phyloP scores from a whole-genome alignment of 2,888 invertebrate species.

The Cloeon dipterum region DNA sequence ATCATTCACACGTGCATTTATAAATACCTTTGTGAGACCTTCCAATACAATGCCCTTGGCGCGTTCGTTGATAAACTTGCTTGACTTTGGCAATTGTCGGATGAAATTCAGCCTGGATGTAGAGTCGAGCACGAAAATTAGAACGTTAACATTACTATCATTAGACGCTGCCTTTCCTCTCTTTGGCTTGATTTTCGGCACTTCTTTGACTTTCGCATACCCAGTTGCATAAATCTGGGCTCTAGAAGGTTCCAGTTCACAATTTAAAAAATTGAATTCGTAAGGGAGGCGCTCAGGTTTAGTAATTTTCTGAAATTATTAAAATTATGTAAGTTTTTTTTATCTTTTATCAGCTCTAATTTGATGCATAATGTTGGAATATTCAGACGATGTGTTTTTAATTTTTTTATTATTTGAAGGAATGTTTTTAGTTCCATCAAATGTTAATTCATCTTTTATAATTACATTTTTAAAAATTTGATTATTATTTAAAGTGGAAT shows the following conservation, averaged over 20 bases:
- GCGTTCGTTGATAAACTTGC: conserved; percentile 12
- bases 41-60: conserved; percentile 15
- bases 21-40: conserved; percentile 16
- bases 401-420: no score
- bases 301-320: conserved; percentile 6
- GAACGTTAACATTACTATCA: conserved; percentile 11
- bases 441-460: no score
- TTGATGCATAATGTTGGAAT: no score
- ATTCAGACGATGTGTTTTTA: no score
- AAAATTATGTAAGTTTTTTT: no score
- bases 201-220: conserved; percentile 10
- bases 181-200: background rate
- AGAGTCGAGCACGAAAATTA: conserved; percentile 19
- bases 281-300: conserved; percentile 7
- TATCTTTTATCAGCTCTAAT: no score
- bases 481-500: no score
- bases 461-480: no score
- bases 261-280: conserved; percentile 11
- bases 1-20: no score
- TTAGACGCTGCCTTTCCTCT: background rate
- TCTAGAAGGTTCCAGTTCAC: conserved; percentile 8
- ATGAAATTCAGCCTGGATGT: conserved; percentile 18
- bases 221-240: conserved; percentile 10
- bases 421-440: no score
- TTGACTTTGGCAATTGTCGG: conserved; percentile 16